Conservation (phyloP, 2,888 invertebrate species). For the Drosophila siamana region DNA sequence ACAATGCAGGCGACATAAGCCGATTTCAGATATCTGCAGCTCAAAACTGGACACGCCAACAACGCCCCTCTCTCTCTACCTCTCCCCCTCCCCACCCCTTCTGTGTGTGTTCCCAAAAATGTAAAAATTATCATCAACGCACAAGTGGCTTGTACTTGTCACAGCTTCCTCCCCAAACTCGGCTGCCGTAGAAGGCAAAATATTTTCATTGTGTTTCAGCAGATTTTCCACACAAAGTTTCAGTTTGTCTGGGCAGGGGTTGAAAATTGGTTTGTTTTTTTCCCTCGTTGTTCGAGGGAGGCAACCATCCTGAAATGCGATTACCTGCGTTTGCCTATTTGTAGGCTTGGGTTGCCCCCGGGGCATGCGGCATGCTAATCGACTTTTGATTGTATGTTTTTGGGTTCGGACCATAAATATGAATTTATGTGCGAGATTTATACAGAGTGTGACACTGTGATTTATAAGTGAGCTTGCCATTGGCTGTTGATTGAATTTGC, state of each 20-base stretch:
- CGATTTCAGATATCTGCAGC: conserved; percentile 81
- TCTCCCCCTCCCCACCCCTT: neutral
- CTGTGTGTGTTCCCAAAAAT: conserved; percentile 50
- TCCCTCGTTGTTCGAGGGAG: conserved; percentile 10
- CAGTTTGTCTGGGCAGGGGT: conserved; percentile 47
- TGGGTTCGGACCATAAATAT: conserved; percentile 83
- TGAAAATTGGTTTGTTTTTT: conserved; percentile 69
- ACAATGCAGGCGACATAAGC: conserved; percentile 84
- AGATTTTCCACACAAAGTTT: conserved; percentile 72
- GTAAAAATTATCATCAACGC: conserved; percentile 79
- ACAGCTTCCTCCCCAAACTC: conserved; percentile 29
- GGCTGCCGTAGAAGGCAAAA: conserved; percentile 54
- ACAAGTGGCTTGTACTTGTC: conserved; percentile 82
- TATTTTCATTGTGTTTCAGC: conserved; percentile 83
- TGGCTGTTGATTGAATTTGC: conserved; percentile 68
- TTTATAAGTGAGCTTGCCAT: conserved; percentile 59
- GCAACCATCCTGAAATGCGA: conserved; percentile 73
- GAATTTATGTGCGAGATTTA: conserved; percentile 81
- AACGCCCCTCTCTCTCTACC: neutral
- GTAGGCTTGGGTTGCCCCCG: conserved; percentile 59
- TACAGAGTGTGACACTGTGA: conserved; percentile 65
- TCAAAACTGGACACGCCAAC: conserved; percentile 30
- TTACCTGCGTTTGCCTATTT: conserved; percentile 83
- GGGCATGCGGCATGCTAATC: conserved; percentile 75
- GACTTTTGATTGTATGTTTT: conserved; percentile 71